Evolutionary conservation across 2,797 vertebrate species (phyloP).

Genomic region (Myiothlypis chrysogaster): DNA sequence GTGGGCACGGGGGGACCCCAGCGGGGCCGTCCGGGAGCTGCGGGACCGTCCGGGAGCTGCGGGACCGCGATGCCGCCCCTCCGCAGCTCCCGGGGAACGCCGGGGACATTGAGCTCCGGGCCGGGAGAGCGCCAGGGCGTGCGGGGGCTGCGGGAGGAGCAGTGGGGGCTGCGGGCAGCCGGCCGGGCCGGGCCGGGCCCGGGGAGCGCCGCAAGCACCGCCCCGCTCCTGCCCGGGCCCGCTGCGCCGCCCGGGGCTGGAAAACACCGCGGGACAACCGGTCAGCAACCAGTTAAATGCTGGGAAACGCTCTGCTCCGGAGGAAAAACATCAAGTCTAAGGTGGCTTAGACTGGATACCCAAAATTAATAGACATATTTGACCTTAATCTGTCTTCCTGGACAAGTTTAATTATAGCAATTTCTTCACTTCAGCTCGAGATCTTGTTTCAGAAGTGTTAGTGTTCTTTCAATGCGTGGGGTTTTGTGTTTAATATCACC

Average conservation of each 20-base stretch:
- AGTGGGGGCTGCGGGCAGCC: too few species aligned
- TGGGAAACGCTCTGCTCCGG: neutral
- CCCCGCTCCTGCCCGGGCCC: too few species aligned
- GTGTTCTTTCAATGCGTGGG: neutral
- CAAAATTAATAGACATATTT: constrained; percentile 56
- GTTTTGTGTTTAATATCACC: neutral
- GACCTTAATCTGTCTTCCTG: constrained; percentile 60
- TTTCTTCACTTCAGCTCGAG: constrained; percentile 18
- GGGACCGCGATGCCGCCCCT: too few species aligned
- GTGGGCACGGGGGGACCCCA: neutral
- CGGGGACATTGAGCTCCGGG: too few species aligned
- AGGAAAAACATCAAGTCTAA: neutral
- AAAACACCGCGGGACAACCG: fast-evolving
- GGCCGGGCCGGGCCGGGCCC: too few species aligned
- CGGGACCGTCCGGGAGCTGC: too few species aligned
- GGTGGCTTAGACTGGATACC: neutral
- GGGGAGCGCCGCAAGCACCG: too few species aligned
- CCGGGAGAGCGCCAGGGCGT: too few species aligned
- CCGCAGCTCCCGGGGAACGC: too few species aligned
- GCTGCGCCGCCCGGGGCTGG: neutral
- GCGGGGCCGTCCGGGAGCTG: neutral
- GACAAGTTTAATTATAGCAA: constrained; percentile 62
- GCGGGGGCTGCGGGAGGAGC: too few species aligned
- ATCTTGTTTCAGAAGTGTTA: constrained; percentile 24
- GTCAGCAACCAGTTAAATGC: neutral